Evolutionary conservation across 2,888 invertebrate genomes (phyloP).

Genomic region (Chaitophorus viminalis): DNA sequence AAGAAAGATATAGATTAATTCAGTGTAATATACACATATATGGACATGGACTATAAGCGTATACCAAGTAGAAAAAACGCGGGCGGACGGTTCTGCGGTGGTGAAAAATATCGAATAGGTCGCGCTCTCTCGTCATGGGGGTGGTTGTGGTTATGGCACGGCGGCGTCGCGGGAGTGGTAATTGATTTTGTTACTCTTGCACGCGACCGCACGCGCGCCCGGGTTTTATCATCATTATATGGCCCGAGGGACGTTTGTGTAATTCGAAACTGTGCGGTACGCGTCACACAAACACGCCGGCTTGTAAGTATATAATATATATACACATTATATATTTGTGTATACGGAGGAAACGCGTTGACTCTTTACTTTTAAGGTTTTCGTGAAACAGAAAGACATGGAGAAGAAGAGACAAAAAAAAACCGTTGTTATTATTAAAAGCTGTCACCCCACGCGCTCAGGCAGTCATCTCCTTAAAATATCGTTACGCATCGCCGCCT

Average conservation of each 20-base stretch:
- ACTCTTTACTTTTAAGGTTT: constrained; percentile 42
- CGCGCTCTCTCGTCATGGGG: background rate
- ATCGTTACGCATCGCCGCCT: background rate
- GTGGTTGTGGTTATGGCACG: background rate
- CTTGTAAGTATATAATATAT: no score
- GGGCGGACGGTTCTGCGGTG: background rate
- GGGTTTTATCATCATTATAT: constrained; percentile 47
- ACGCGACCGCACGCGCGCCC: constrained; percentile 44
- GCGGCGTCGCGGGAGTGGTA: constrained; percentile 22
- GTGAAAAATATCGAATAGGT: constrained; percentile 22
- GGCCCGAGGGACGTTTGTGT: constrained; percentile 53
- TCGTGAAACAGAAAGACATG: background rate
- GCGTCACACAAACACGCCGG: background rate
- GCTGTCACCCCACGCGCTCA: background rate
- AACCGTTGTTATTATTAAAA: background rate
- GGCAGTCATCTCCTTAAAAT: background rate
- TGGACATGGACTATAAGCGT: no score
- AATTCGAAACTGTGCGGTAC: constrained; percentile 41
- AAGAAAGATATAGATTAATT: no score
- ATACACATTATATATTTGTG: no score
- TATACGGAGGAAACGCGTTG: background rate
- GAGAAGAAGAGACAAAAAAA: background rate
- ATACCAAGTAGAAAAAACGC: background rate
- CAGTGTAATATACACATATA: no score
- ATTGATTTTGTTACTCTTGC: constrained; percentile 52